These are phyloP conservation scores for Anolis apletophallus DNA, from an alignment of 2,797 vertebrate species.

Conservation along the genomic window DNA sequence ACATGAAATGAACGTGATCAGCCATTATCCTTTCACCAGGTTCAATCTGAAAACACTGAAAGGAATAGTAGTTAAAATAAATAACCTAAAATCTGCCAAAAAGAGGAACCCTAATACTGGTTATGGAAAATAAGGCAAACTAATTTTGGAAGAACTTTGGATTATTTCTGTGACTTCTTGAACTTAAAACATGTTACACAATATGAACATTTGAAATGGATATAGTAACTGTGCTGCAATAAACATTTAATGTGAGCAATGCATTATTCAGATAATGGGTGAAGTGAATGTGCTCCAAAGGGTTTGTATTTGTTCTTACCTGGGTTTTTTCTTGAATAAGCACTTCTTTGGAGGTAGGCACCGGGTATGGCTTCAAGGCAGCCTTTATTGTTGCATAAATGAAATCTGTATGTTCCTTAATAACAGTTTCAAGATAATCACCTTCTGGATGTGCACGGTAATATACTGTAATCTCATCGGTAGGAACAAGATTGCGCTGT, in stretches of 20 bases:
- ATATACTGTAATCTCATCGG: slow-evolving; percentile 93
- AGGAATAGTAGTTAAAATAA: background rate
- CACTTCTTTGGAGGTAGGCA: slow-evolving; percentile 80
- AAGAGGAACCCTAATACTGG: background rate
- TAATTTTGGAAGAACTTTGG: slow-evolving; percentile 4
- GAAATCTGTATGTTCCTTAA: slow-evolving; percentile 90
- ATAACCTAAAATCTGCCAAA: background rate
- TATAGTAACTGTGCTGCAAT: slow-evolving; percentile 14
- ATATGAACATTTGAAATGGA: background rate
- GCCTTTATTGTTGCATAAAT: slow-evolving; percentile 94
- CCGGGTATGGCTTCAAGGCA: slow-evolving; percentile 87
- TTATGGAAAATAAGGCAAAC: background rate
- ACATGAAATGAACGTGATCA: background rate
- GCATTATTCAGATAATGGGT: slow-evolving; percentile 20
- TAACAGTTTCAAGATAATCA: slow-evolving; percentile 89
- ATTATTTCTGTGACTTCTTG: slow-evolving; percentile 5
- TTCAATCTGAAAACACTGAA: background rate
- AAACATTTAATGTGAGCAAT: slow-evolving; percentile 17
- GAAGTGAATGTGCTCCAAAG: background rate
- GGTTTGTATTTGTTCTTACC: slow-evolving; percentile 76
- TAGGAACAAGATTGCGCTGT: slow-evolving; percentile 93
- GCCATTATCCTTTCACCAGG: background rate
- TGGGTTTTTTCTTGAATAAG: slow-evolving; percentile 93
- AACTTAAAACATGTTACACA: background rate
- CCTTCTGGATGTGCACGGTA: slow-evolving; percentile 86